Evolutionary conservation across 2,113 vertebrate species (phyloP), one percentile per base, ranked within the genome.

Genomic region (Onychorhynchus coronatus): DNA sequence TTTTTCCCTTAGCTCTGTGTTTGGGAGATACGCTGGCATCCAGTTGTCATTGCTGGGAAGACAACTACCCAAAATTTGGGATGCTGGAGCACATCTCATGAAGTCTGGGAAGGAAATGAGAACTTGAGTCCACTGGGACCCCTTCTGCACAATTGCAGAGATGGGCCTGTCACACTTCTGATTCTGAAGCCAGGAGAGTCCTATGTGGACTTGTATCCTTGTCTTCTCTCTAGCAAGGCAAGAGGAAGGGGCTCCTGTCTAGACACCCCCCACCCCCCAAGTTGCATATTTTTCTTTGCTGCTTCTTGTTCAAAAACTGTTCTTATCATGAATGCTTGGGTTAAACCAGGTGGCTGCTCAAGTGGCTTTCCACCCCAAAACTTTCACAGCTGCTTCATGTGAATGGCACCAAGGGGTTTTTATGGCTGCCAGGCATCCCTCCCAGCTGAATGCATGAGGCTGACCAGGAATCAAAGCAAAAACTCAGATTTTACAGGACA

Each of bases 381-480:
- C 22, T n/a, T 85, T 55, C 39, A 22, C 17, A 88, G 33, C 25
- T 75, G 61, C 75, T 85, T 79, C 55, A 31, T 10, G 15, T 0
- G 0, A 66, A 71, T 8, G 22, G 35, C 46, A 79, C 39, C 0
- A 0, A 85, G 22, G 25, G 56, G 14, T 22, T 67, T 67, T 72
- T 66, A 66, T 0, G 0, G 52, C n/a, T 71, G 31, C 37, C 0
- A 0, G 41, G 37, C 14, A 12, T 27, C 41, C 44, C 19, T 61
- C 47, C 25, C 0, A 0, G 3, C 28, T 11, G 28, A 62, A 52
- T 1, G 3, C 15, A 28, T 0, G 1, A 62, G 15, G 42, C 52
- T 76, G 47, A 22, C 39, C 0, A 0, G 31, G 83, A 59, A 42
- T 31, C 4, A 3, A 46, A 84, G 77, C 28, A 27, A 47, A 72